Percentiles rank a stretch among this genome's conserved stretches.
phyloP scores from a whole-genome alignment of 1,140 invertebrate genomes.

The Panagrolaimus sp. region DNA sequence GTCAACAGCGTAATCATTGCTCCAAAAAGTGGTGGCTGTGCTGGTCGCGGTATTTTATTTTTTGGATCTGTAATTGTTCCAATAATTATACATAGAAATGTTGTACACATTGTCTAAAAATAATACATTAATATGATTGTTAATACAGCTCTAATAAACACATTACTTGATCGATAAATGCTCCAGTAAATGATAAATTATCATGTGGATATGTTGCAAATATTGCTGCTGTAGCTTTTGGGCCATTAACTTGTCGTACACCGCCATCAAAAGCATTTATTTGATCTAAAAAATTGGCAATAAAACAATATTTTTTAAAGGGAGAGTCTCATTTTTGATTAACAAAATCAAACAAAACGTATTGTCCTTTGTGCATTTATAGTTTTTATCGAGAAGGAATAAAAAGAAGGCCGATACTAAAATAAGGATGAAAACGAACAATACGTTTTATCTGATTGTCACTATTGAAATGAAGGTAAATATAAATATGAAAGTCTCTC shows the following conservation, averaged over 20 bases:
- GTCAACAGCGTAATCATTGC: constrained; percentile 63
- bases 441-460: no score
- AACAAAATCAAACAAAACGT: no score
- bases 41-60: constrained; percentile 61
- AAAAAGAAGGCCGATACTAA: no score
- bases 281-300: constrained; percentile 51
- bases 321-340: no score
- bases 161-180: constrained; percentile 64
- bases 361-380: no score
- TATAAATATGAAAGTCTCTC: not conserved
- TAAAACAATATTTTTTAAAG: no score
- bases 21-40: constrained; percentile 59
- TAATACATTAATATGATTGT: not conserved
- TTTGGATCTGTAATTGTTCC: constrained; percentile 63
- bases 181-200: constrained; percentile 59
- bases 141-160: constrained; percentile 61
- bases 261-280: constrained; percentile 60
- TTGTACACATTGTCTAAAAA: constrained; percentile 58
- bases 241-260: constrained; percentile 48
- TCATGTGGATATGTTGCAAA: constrained; percentile 64
- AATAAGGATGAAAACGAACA: no score
- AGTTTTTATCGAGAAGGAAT: no score
- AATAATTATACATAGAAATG: constrained; percentile 62
- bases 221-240: constrained; percentile 62
- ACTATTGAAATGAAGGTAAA: no score